Conservation (phyloP, 2,888 invertebrate genomes). For the Tortricodes alternella region DNA sequence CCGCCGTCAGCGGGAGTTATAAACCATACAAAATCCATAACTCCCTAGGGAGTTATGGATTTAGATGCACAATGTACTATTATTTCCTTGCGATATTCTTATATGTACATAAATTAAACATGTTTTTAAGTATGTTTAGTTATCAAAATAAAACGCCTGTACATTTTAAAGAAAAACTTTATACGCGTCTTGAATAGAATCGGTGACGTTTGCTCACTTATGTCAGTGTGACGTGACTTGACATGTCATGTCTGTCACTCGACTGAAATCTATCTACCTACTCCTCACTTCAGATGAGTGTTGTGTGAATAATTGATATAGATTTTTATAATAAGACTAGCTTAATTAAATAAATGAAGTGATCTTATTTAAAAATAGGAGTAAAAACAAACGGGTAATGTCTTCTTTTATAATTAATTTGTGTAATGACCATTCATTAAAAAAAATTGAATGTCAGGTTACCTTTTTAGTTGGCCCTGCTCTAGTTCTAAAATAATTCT, state of each 20-base stretch:
- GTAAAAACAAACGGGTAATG: conserved; percentile 13
- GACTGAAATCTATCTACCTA: neutral
- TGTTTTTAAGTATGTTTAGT: neutral
- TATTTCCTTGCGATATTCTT: too few relatives aligned
- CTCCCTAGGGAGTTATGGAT: too few relatives aligned
- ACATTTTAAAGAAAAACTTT: neutral
- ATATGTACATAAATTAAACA: too few relatives aligned
- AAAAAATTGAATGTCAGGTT: conserved; percentile 14
- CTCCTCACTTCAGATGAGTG: conserved; percentile 11
- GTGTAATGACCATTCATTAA: neutral
- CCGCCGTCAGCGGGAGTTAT: too few relatives aligned
- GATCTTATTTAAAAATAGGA: conserved; percentile 21
- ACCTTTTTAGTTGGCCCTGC: conserved; percentile 11
- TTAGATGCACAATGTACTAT: too few relatives aligned
- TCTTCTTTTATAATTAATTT: neutral
- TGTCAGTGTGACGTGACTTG: neutral
- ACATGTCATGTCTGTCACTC: neutral
- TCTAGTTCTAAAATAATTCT: conserved; percentile 39
- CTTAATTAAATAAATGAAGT: conserved; percentile 30
- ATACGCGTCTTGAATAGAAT: neutral
- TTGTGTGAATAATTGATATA: conserved; percentile 17
- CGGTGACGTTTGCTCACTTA: conserved; percentile 8
- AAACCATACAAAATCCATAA: too few relatives aligned
- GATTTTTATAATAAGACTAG: conserved; percentile 25
- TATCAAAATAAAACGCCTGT: neutral